phyloP scores from a whole-genome alignment of 2,888 invertebrate genomes.

The Drosophila lacicola region DNA sequence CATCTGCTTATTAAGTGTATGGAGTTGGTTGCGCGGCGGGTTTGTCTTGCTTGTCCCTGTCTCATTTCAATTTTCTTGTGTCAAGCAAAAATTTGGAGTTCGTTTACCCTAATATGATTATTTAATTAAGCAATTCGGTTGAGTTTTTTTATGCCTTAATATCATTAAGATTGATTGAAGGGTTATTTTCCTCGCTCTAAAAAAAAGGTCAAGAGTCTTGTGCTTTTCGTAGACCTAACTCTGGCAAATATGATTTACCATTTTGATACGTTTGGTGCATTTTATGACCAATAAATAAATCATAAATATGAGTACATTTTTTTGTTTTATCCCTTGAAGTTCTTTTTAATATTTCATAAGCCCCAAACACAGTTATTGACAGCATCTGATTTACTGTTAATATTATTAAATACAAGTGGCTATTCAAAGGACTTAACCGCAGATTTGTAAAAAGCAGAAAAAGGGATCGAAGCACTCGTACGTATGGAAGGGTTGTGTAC shows the following conservation, averaged over 20 bases:
- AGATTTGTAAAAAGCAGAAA: slow-evolving; percentile 19
- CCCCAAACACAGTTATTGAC: slow-evolving; percentile 23
- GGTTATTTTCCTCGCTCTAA: not conserved
- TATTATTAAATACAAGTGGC: slow-evolving; percentile 29
- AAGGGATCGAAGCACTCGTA: not conserved
- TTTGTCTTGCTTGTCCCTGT: not conserved
- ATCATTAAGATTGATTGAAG: slow-evolving; percentile 6
- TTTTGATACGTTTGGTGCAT: no score
- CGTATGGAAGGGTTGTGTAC: slow-evolving; percentile 17
- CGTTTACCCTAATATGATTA: slow-evolving; percentile 21
- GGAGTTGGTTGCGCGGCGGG: not conserved
- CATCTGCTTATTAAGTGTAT: slow-evolving; percentile 39
- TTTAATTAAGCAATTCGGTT: slow-evolving; percentile 17
- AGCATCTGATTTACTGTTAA: slow-evolving; percentile 35
- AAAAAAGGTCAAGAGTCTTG: not conserved
- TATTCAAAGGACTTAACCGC: slow-evolving; percentile 37
- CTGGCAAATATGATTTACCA: no score
- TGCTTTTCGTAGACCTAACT: not conserved
- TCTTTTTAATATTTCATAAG: slow-evolving; percentile 5
- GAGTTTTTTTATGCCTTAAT: not conserved
- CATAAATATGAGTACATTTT: not conserved
- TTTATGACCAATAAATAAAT: not conserved
- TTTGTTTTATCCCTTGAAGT: not conserved
- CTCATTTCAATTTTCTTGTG: slow-evolving; percentile 13
- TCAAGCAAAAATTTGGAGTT: slow-evolving; percentile 2